A percentile compares a stretch with the other conserved stretches of the same genome.
phyloP scores from a whole-genome alignment of 2,113 vertebrate genomes.

The Machaerirhynchus nigripectus region DNA sequence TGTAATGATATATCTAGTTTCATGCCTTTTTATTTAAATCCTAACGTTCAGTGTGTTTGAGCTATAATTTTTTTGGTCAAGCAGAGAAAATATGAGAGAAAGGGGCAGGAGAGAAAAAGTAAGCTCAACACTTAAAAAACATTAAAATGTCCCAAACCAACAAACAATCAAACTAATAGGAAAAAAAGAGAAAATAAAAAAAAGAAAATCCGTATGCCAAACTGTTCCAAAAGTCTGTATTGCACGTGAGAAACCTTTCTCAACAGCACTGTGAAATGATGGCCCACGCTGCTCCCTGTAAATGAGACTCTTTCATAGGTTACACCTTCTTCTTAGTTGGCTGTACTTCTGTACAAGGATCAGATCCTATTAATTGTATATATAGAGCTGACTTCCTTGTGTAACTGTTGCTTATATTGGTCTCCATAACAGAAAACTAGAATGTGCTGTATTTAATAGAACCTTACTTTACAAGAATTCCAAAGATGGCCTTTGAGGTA shows the following conservation, averaged over 20 bases:
- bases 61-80: neutral
- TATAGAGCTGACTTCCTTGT: neutral
- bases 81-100: neutral
- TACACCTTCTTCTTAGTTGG: neutral
- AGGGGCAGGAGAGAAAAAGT: neutral
- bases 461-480: neutral
- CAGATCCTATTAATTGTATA: neutral
- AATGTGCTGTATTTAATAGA: neutral
- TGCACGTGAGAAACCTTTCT: neutral
- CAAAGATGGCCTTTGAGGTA: neutral
- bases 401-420: neutral
- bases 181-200: accelerated
- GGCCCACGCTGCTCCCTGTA: neutral
- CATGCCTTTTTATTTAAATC: neutral
- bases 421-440: neutral
- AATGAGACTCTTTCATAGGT: neutral
- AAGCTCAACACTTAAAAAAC: neutral
- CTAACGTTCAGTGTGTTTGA: neutral
- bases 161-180: neutral
- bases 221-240: neutral
- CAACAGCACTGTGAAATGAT: neutral
- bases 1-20: neutral
- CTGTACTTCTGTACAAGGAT: neutral
- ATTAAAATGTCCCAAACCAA: neutral
- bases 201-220: neutral